phyloP scores from a whole-genome alignment of 2,113 vertebrate species.

The Herpetotheres cachinnans region DNA sequence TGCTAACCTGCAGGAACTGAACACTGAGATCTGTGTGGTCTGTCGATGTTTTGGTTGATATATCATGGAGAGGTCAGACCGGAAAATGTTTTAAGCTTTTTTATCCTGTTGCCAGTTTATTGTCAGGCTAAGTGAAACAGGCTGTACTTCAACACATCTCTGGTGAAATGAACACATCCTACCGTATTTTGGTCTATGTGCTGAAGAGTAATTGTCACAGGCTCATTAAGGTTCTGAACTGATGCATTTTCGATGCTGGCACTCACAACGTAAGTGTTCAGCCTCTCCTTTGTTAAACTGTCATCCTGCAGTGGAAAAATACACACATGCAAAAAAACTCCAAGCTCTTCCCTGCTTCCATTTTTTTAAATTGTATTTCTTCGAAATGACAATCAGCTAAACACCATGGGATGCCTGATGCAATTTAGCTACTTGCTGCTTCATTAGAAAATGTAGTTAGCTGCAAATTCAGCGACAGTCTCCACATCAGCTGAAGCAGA shows the following conservation, averaged over 20 bases:
- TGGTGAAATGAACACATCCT: not conserved
- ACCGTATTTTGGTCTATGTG: slow-evolving; percentile 74
- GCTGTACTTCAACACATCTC: not conserved
- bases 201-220: slow-evolving; percentile 77
- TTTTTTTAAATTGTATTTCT: not conserved
- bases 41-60: not conserved
- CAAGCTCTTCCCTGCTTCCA: not conserved
- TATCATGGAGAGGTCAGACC: not conserved
- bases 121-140: not conserved
- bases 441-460: not conserved
- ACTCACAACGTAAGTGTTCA: slow-evolving; percentile 84
- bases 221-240: slow-evolving; percentile 75
- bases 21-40: not conserved
- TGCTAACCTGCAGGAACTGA: not conserved
- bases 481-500: not conserved
- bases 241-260: slow-evolving; percentile 78
- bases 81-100: not conserved
- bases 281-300: not conserved
- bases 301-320: slow-evolving; percentile 68
- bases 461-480: not conserved
- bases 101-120: not conserved
- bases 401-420: not conserved
- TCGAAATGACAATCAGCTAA: not conserved
- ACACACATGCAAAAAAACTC: not conserved
- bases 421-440: not conserved